Evolutionary conservation across 2,113 vertebrate genomes (phyloP), one percentile per base, ranked within the genome.

Genomic region (Arizona elegans): DNA sequence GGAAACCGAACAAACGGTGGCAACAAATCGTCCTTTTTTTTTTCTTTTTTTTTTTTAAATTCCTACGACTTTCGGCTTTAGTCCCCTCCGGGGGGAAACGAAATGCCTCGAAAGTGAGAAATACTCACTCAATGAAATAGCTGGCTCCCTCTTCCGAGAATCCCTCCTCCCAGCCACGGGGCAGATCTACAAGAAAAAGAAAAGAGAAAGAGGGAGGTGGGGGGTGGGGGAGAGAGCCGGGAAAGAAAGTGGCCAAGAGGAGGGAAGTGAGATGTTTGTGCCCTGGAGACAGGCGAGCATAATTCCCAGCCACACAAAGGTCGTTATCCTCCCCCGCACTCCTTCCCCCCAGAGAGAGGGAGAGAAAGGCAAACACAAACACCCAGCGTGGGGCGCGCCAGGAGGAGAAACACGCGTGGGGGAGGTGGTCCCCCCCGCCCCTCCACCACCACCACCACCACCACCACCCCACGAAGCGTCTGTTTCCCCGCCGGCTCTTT

Each of bases 71-170:
- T 17, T 38, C 15, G 12, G 3, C 52, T 23, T 81, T 11, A 6
- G 43, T 47, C 55, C 19, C 19, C 43, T 43, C 43, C 33, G 3
- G 2, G 0, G 19, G 43, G 33, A 52, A 87, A 12, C 33, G 23
- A 29, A 58, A 75, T 2, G 65, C 65, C 53, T 58, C 38, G 7
- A 8, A 55, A 4, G 38, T 50, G 55, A 47, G 50, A 56, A 87
- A 70, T 95, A 98, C 99, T 99, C 97, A 99, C 99, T 99, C 98
- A 96, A 99, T 99, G 97, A 99, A 99, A 98, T 98, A 99, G 97
- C 99, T 99, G 97, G 99, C 99, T 95, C 99, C 99, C 95, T 99
- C 99, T 95, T 99, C 98, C 54, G 98, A 99, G 98, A 99, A 99
- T 1, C 99, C 99, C 95, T 99, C 99, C 97, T 99, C 99, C 99